Evolutionary conservation across 2,797 vertebrate genomes (phyloP).

Genomic region (Meriones psammophilus): DNA sequence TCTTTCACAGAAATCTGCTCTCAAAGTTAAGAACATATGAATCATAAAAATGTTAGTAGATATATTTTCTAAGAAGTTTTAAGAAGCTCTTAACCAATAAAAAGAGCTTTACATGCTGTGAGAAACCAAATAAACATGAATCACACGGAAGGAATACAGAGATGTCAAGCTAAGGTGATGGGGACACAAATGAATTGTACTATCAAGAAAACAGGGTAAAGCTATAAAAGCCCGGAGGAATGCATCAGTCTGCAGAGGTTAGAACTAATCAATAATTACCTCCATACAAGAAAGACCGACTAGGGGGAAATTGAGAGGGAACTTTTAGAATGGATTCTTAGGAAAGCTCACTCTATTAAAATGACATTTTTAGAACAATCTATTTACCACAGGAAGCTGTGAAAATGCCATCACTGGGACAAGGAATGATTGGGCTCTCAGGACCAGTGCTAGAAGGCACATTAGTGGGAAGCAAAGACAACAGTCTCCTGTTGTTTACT

Average conservation of each 20-base stretch:
- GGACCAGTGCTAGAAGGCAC: conserved; percentile 29
- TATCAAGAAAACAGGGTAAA: conserved; percentile 34
- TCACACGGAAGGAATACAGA: background rate
- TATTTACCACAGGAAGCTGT: conserved; percentile 70
- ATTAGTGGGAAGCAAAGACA: conserved; percentile 42
- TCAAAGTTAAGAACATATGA: background rate
- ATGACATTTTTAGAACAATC: conserved; percentile 67
- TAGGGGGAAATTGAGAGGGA: conserved; percentile 51
- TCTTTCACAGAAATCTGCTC: background rate
- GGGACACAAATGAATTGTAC: conserved; percentile 29
- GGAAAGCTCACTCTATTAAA: conserved; percentile 63
- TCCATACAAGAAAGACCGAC: conserved; percentile 51
- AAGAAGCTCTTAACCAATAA: conserved; percentile 6
- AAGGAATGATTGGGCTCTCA: conserved; percentile 28
- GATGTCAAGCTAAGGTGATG: conserved; percentile 28
- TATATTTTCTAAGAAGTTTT: background rate
- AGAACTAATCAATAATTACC: conserved; percentile 70
- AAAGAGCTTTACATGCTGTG: background rate
- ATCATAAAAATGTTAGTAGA: background rate
- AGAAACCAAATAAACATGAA: conserved; percentile 51
- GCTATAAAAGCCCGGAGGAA: conserved; percentile 43
- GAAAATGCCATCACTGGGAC: conserved; percentile 62
- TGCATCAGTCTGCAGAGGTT: conserved; percentile 43
- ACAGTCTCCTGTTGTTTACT: conserved; percentile 26
- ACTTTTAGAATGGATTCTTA: conserved; percentile 53